A percentile compares a stretch with the other conserved stretches of the same genome.
Evolutionary conservation across 2,797 vertebrate genomes (phyloP).

Genomic region (Hylomyscus alleni): DNA sequence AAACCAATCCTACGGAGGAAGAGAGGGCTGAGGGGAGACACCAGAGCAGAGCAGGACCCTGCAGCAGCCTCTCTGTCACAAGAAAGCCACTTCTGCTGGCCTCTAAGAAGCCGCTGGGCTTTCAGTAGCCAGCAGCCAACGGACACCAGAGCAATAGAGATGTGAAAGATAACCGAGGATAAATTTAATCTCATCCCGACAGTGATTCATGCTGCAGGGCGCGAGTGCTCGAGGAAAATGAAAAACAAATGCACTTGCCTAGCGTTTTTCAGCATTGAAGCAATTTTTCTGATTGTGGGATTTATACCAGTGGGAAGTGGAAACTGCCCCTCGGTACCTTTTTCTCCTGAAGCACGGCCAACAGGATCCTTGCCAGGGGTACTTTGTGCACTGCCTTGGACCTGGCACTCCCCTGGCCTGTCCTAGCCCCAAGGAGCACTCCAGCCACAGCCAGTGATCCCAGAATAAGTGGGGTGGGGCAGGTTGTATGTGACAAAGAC

Average conservation of each 20-base stretch:
- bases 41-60: not conserved
- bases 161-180: slow-evolving; percentile 81
- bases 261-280: slow-evolving; percentile 81
- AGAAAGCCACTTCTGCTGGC: not conserved
- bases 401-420: not conserved
- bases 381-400: not conserved
- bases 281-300: slow-evolving; percentile 85
- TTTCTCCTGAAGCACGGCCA: slow-evolving; percentile 37
- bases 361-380: not conserved
- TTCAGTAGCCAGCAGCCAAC: slow-evolving; percentile 64
- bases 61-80: rapidly evolving
- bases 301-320: slow-evolving; percentile 71
- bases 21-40: not conserved
- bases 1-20: not conserved
- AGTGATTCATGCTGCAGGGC: slow-evolving; percentile 82
- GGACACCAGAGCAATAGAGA: slow-evolving; percentile 70
- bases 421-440: not conserved
- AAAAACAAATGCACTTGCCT: slow-evolving; percentile 85
- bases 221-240: slow-evolving; percentile 84
- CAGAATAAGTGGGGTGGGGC: too few species aligned
- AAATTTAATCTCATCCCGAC: slow-evolving; percentile 82
- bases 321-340: slow-evolving; percentile 62
- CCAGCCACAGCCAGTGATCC: not conserved
- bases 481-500: not conserved
- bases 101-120: slow-evolving; percentile 33